Evolutionary conservation across 2,797 vertebrate species (phyloP).

Genomic region (Epinephelus malabaricus): DNA sequence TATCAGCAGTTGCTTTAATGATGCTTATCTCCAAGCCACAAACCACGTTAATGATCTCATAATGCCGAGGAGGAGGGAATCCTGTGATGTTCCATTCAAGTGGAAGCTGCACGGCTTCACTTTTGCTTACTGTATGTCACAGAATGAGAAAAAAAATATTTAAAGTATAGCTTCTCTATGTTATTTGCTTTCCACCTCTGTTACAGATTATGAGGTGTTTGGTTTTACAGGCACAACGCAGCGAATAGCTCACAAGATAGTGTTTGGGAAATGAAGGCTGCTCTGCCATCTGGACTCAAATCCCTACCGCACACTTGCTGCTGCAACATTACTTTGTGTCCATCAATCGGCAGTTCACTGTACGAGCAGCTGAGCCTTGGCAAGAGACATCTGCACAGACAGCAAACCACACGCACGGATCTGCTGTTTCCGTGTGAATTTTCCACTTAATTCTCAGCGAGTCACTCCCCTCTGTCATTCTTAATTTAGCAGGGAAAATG

Average conservation of each 20-base stretch:
- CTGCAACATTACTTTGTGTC: slow-evolving; percentile 40
- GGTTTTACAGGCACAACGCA: slow-evolving; percentile 2
- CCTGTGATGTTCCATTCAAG: background rate
- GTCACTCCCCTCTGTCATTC: slow-evolving; percentile 3
- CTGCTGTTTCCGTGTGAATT: slow-evolving; percentile 39
- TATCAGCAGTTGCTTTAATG: slow-evolving; percentile 3
- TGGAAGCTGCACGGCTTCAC: background rate
- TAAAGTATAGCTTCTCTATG: background rate
- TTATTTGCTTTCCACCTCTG: background rate
- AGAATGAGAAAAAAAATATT: slow-evolving; percentile 4
- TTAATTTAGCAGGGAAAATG: background rate
- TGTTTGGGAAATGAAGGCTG: slow-evolving; percentile 41
- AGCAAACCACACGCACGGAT: slow-evolving; percentile 20
- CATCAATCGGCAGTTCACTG: slow-evolving; percentile 44
- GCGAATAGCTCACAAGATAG: slow-evolving; percentile 13
- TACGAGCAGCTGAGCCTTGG: slow-evolving; percentile 50
- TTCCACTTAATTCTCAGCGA: slow-evolving; percentile 14
- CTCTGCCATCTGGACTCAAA: slow-evolving; percentile 74
- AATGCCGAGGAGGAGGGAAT: background rate
- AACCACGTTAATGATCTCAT: slow-evolving; percentile 35
- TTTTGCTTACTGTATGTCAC: background rate
- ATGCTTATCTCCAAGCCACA: slow-evolving; percentile 25
- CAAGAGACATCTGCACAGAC: slow-evolving; percentile 25
- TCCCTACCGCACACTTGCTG: slow-evolving; percentile 62
- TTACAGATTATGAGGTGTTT: background rate